Evolutionary conservation across 2,797 vertebrate species (phyloP).

Genomic region (Poecilia velifera): DNA sequence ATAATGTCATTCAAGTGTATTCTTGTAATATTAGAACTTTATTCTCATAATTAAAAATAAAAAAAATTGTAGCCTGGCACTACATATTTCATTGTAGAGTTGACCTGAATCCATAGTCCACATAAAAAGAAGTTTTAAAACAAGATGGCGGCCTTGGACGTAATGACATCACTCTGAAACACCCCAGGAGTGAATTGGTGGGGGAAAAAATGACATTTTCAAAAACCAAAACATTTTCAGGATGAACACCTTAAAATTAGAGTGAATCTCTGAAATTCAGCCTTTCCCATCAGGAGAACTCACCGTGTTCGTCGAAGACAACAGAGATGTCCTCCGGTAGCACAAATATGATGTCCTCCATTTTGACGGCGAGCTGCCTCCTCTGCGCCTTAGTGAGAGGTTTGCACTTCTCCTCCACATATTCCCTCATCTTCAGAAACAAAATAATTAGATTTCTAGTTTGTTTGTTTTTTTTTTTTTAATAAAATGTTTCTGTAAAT

Average conservation of each 20-base stretch:
- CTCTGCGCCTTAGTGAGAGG: constrained; percentile 46
- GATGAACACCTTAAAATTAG: not conserved
- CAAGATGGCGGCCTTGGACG: no score
- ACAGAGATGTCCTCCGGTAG: constrained; percentile 68
- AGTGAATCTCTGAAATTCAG: not conserved
- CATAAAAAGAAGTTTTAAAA: no score
- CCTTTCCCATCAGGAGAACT: constrained; percentile 15
- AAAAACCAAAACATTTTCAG: no score
- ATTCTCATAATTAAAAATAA: no score
- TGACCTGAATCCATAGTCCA: no score
- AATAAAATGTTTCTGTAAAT: not conserved
- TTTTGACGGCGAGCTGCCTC: constrained; percentile 47
- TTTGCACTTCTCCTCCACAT: constrained; percentile 53
- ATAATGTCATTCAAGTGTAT: no score
- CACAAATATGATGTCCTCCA: constrained; percentile 67
- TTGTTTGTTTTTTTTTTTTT: not conserved
- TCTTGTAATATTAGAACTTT: no score
- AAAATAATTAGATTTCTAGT: not conserved
- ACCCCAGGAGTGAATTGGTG: no score
- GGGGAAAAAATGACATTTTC: no score
- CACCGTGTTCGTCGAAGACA: constrained; percentile 55
- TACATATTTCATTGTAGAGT: no score
- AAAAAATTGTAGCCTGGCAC: no score
- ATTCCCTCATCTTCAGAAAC: constrained; percentile 57
- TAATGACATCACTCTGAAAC: no score